Evolutionary conservation across 2,113 vertebrate genomes (phyloP).

Genomic region (Patagioenas fasciata): DNA sequence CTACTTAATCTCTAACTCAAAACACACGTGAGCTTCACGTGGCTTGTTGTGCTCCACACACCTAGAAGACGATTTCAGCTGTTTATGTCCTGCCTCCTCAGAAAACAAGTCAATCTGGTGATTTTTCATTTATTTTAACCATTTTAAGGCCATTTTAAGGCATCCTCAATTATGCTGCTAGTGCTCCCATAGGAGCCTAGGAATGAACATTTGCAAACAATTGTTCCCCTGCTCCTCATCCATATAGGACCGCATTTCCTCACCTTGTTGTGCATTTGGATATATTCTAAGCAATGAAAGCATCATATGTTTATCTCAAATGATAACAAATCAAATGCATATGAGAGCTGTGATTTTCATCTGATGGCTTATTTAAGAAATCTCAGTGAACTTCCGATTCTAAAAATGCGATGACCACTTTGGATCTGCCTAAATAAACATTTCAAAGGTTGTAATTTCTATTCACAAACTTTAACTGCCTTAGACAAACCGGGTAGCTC

Average conservation of each 20-base stretch:
- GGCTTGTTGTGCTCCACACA: not conserved
- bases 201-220: not conserved
- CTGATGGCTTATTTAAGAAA: not conserved
- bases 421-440: not conserved
- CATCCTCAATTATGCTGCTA: not conserved
- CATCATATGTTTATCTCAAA: not conserved
- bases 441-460: not conserved
- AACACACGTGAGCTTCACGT: not conserved
- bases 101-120: not conserved
- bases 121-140: not conserved
- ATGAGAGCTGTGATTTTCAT: not conserved
- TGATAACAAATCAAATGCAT: not conserved
- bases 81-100: not conserved
- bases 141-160: not conserved
- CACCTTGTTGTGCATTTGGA: not conserved
- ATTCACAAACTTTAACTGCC: not conserved
- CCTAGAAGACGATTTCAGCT: not conserved
- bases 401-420: not conserved
- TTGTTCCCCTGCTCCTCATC: not conserved
- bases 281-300: not conserved
- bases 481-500: not conserved
- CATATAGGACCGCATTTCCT: not conserved
- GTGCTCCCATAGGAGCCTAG: not conserved
- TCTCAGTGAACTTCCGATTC: not conserved
- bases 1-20: not conserved